These are phyloP conservation scores for Gymnothorax javanicus DNA, from an alignment of 2,797 vertebrate genomes.

Conservation along the genomic window DNA sequence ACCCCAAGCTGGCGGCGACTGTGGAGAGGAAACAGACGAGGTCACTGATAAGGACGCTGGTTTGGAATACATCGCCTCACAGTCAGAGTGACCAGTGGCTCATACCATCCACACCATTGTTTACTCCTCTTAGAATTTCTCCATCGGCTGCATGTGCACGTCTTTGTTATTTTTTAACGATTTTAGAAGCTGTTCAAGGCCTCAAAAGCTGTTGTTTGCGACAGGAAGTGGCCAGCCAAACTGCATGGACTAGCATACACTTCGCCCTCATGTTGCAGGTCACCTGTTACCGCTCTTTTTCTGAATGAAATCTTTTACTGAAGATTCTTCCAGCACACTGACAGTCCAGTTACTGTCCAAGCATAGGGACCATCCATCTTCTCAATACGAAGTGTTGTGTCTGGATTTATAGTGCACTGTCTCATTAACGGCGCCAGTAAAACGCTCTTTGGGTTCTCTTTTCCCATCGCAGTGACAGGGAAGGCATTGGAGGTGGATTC, in stretches of 20 bases:
- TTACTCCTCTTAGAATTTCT: background rate
- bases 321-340: background rate
- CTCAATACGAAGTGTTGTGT: background rate
- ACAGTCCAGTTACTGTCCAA: background rate
- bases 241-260: background rate
- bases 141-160: background rate
- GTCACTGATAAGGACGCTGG: background rate
- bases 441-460: background rate
- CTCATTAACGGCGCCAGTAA: background rate
- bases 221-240: background rate
- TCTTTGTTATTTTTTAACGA: background rate
- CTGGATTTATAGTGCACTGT: background rate
- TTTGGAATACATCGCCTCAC: background rate
- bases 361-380: background rate
- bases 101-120: background rate
- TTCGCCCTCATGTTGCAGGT: background rate
- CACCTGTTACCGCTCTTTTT: background rate
- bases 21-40: conserved; percentile 13
- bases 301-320: background rate
- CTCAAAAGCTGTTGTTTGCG: background rate
- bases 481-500: background rate
- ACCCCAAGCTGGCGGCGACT: background rate
- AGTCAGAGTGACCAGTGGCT: background rate
- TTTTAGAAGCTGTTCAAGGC: background rate
- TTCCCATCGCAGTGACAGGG: background rate